Percentiles rank a stretch among this genome's conserved stretches.
Evolutionary conservation across 1,140 invertebrate species (phyloP).

Genomic region (Drosophila subpulchrella): DNA sequence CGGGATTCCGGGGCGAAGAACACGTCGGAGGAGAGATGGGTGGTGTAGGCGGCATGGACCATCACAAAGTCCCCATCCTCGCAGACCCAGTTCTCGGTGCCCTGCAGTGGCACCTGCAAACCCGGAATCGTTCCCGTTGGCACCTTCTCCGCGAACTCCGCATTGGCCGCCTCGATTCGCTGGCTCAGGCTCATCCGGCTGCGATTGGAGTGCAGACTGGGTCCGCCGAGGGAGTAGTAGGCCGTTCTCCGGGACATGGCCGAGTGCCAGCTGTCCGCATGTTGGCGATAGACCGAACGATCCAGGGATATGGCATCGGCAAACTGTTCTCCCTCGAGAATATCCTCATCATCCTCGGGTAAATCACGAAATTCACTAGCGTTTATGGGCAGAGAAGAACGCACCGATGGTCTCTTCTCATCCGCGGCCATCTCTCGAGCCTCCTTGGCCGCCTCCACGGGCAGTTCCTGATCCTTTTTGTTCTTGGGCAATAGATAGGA

Average conservation of each 20-base stretch:
- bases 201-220: conserved; percentile 71
- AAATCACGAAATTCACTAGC: conserved; percentile 55
- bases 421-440: background rate
- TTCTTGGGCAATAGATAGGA: conserved; percentile 86
- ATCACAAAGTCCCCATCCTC: conserved; percentile 95
- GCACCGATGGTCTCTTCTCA: background rate
- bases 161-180: conserved; percentile 65
- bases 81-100: conserved; percentile 88
- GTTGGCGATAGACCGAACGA: conserved; percentile 84
- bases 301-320: conserved; percentile 58
- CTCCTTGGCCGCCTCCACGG: conserved; percentile 6
- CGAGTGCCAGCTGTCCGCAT: conserved; percentile 92
- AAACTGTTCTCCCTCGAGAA: conserved; percentile 43
- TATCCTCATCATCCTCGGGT: conserved; percentile 27
- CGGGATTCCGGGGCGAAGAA: conserved; percentile 93
- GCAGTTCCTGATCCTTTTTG: conserved; percentile 15
- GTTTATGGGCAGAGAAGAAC: conserved; percentile 25
- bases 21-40: conserved; percentile 93
- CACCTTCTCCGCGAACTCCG: conserved; percentile 87
- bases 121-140: conserved; percentile 91
- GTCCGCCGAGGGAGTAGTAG: conserved; percentile 89
- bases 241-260: conserved; percentile 90
- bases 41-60: conserved; percentile 94
- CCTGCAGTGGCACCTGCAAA: conserved; percentile 85
- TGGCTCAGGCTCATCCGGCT: conserved; percentile 63